Evolutionary conservation across 2,113 vertebrate species (phyloP), one percentile per base, ranked within the genome.

Genomic region (Lepidothrix coronata): DNA sequence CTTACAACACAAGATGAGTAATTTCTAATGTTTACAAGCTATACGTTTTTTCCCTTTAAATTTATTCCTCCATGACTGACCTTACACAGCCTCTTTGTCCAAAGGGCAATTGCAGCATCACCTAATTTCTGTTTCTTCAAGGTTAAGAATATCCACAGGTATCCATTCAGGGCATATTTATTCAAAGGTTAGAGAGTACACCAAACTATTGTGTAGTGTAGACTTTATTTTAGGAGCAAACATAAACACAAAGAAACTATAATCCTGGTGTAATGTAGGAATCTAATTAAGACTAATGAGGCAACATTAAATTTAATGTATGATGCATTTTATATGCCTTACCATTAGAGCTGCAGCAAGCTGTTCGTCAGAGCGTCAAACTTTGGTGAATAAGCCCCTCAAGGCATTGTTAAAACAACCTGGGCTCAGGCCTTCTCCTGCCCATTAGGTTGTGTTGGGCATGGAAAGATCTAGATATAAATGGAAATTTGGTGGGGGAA

Each of bases 271-370:
- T 97, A 98, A 96, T 97, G 92, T 96, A 97, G 97, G 96, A 97
- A 98, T 97, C 97, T 98, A 98, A 98, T 98, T 98, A 98, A 98
- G 98, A 98, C 97, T 98, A 98, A 98, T 98, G 98, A 98, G 98
- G 89, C 91, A 97, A 97, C 97, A 97, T 98, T 98, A 98, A 97
- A 97, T 98, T 98, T 98, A 98, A 98, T 98, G 97, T 98, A 98
- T 97, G 95, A 98, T 98, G 96, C 92, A 89, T 98, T 98, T 98
- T 98, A 98, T 98, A 97, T 96, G 94, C 95, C 86, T 97, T 94
- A 91, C 94, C 88, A 97, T 98, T 97, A 98, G 96, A 97, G 96
- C 89, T 93, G 70, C 66, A 91, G 97, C 97, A 98, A 98, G 97
- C 97, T 98, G 97, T 98, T 98, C n/a, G 8, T 97, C 93, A 85